phyloP scores from a whole-genome alignment of 2,797 vertebrate genomes.

The Neosilurus mollespiculum region DNA sequence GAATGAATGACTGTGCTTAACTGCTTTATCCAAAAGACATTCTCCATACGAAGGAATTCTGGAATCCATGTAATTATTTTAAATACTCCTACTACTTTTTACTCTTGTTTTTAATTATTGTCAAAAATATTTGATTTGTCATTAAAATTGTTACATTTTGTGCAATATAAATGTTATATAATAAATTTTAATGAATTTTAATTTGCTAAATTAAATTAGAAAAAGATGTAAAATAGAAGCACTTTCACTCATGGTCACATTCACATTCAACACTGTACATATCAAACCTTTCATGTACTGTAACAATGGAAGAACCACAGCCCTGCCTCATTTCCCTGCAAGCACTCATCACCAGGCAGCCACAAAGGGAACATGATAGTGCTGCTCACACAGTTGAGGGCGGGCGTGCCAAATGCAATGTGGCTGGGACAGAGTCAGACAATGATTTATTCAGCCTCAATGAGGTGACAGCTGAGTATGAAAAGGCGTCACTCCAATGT shows the following conservation, averaged over 20 bases:
- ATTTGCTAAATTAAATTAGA: not conserved
- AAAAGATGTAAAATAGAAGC: not conserved
- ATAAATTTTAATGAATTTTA: too few relatives aligned
- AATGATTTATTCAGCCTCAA: too few relatives aligned
- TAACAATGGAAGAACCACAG: not conserved
- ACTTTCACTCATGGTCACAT: not conserved
- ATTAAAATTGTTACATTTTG: not conserved
- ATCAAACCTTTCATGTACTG: not conserved
- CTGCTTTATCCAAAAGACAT: not conserved
- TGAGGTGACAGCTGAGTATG: too few relatives aligned
- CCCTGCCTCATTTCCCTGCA: too few relatives aligned
- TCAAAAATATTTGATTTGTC: not conserved
- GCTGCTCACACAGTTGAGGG: too few relatives aligned
- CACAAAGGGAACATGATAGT: too few relatives aligned
- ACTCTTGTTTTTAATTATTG: not conserved
- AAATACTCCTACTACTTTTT: not conserved
- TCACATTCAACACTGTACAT: not conserved
- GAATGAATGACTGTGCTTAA: too few relatives aligned
- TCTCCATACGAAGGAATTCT: not conserved
- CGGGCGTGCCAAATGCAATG: too few relatives aligned
- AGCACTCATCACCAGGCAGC: too few relatives aligned
- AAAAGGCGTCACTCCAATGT: too few relatives aligned
- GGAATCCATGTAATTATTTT: not conserved
- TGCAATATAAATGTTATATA: too few relatives aligned
- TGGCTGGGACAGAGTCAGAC: too few relatives aligned